These are phyloP conservation scores for Drosophila ironensis DNA, from an alignment of 1,140 invertebrate genomes.

Conservation along the genomic window DNA sequence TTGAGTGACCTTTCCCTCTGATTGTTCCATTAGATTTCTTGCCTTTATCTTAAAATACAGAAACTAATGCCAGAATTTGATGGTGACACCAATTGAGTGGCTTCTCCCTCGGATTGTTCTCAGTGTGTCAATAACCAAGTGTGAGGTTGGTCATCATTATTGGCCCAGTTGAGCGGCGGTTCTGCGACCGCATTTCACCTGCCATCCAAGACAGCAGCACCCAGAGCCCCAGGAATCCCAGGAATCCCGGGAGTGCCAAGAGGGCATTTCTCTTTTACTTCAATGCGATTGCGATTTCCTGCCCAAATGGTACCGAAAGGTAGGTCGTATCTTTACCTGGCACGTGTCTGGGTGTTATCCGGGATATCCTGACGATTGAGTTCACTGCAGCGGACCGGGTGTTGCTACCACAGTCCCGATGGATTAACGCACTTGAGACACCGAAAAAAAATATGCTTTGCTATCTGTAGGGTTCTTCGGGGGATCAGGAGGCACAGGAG, in stretches of 20 bases:
- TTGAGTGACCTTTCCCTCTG: background rate
- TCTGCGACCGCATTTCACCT: slow-evolving; percentile 29
- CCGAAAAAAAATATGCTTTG: slow-evolving; percentile 9
- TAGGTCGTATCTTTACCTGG: background rate
- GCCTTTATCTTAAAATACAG: too few species aligned
- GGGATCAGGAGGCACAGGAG: too few species aligned
- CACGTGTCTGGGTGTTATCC: too few species aligned
- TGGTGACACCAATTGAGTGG: too few species aligned
- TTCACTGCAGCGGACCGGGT: background rate
- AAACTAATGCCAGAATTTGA: too few species aligned
- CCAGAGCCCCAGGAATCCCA: background rate
- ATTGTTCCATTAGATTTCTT: too few species aligned
- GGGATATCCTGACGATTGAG: slow-evolving; percentile 5
- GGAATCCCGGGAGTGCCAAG: too few species aligned
- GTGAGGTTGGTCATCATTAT: slow-evolving; percentile 16
- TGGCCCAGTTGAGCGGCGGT: slow-evolving; percentile 36
- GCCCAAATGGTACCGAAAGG: too few species aligned
- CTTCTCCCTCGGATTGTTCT: too few species aligned
- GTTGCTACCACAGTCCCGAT: background rate
- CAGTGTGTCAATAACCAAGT: background rate
- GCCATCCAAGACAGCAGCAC: background rate
- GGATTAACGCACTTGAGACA: background rate
- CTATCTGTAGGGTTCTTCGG: too few species aligned
- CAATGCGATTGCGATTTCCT: too few species aligned
- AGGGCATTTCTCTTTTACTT: too few species aligned